phyloP scores from a whole-genome alignment of 2,113 vertebrate species.

The Cathartes aura region DNA sequence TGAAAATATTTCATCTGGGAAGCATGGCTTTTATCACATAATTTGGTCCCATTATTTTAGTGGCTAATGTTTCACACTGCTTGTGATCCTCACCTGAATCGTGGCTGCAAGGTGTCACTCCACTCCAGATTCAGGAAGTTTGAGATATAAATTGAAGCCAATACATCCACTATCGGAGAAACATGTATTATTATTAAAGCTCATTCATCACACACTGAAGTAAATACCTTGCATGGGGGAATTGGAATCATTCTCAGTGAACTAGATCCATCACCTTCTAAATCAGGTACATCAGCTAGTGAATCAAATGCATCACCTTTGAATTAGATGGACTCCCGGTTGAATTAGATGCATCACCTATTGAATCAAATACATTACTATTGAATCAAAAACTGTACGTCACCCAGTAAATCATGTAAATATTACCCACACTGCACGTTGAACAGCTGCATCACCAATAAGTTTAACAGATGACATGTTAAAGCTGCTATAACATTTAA shows the following conservation, averaged over 20 bases:
- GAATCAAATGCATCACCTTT: conserved; percentile 79
- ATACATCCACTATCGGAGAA: conserved; percentile 56
- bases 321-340: conserved; percentile 72
- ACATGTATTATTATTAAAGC: conserved; percentile 77
- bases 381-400: conserved; percentile 77
- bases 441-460: conserved; percentile 73
- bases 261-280: conserved; percentile 82
- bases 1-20: conserved; percentile 60
- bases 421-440: conserved; percentile 71
- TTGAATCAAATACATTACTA: conserved; percentile 79
- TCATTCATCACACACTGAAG: conserved; percentile 74
- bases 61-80: neutral
- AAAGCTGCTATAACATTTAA: conserved; percentile 77
- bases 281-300: conserved; percentile 80
- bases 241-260: conserved; percentile 72
- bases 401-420: conserved; percentile 82
- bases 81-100: neutral
- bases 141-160: conserved; percentile 51
- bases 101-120: conserved; percentile 39
- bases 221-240: conserved; percentile 71
- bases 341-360: conserved; percentile 76
- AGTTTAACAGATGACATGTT: conserved; percentile 77
- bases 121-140: neutral
- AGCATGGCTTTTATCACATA: conserved; percentile 34
- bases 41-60: conserved; percentile 57